Evolutionary conservation across 2,888 invertebrate species (phyloP), one percentile per base, ranked within the genome.

Genomic region (Drosophila limbata): DNA sequence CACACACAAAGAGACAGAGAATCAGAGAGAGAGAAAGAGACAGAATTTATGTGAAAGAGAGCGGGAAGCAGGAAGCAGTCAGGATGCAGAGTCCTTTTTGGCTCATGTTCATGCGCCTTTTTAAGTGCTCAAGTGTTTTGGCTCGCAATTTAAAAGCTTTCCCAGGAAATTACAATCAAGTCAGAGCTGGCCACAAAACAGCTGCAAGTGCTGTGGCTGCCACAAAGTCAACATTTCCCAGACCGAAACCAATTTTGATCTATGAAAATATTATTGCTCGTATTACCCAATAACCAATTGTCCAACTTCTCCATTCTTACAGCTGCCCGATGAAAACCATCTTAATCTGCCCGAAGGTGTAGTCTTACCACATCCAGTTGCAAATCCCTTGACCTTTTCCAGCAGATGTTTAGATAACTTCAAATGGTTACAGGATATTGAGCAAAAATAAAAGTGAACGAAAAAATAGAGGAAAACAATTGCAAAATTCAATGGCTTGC

Each of bases 51-150:
- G 42, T 4, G 50, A 39, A 21, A 50, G 51, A 56, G 60, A 56
- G 51, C 59, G 48, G 64, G 44, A 35, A 45, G 39, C 44, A 66
- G 74, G 67, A 60, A 53, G 59, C 19, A 52, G 11, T n/a, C 5
- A 40, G 45, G 56, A 66, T 28, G 47, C 51, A 39, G 56, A 48
- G 40, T 76, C 62, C 62, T 35, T 25, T 35, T 53, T 52, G 73
- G 51, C 47, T 72, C 79, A 73, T 79, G 56, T 81, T 85, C 74
- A 85, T 85, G 84, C 82, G 87, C 86, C 88, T 86, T 88, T 80
- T 90, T 90, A 89, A 90, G 84, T 82, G 84, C 79, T 90, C 86
- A 81, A 90, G 90, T 90, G 83, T 77, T 75, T 75, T 79, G 75
- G 64, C 80, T 60, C 28, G 63, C 57, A 45, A 47, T 57, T 53